Conservation (phyloP, 1,140 invertebrate genomes). For the Rhagoletis pomonella region DNA sequence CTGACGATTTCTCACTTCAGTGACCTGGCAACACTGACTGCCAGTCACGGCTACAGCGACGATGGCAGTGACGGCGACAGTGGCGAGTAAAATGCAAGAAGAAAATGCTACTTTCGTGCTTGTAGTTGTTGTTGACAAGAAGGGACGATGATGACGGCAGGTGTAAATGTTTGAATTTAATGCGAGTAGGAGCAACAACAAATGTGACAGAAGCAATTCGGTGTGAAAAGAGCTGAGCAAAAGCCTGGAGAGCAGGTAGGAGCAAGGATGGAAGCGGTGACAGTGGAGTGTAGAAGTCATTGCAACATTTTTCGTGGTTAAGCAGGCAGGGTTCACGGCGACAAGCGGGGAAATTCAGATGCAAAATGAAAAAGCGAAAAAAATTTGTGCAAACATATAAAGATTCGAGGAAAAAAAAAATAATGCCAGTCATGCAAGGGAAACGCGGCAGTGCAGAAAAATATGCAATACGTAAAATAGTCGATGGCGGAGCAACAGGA, state of each 20-base stretch:
- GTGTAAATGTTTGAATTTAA: conserved; percentile 45
- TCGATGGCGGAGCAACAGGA: not conserved
- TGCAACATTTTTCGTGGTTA: not conserved
- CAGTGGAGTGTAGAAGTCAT: conserved; percentile 16
- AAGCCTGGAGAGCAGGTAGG: not conserved
- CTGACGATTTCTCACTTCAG: too few species aligned
- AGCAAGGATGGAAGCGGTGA: not conserved
- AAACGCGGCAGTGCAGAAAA: conserved; percentile 39
- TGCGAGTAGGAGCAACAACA: not conserved
- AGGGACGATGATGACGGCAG: not conserved
- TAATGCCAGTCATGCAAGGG: conserved; percentile 22
- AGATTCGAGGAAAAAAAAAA: not conserved
- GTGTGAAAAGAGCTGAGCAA: not conserved
- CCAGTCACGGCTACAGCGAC: not conserved
- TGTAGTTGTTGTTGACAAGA: not conserved
- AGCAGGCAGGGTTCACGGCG: too few species aligned
- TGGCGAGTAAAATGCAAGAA: not conserved
- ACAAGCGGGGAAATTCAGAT: not conserved
- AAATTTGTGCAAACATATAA: not conserved
- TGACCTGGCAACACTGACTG: too few species aligned
- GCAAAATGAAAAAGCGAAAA: not conserved
- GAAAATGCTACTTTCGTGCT: not conserved
- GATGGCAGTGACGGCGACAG: not conserved
- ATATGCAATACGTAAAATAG: conserved; percentile 33
- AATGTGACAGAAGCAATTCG: conserved; percentile 27